Evolutionary conservation across 2,888 invertebrate species (phyloP).

Genomic region (Emesis furor): DNA sequence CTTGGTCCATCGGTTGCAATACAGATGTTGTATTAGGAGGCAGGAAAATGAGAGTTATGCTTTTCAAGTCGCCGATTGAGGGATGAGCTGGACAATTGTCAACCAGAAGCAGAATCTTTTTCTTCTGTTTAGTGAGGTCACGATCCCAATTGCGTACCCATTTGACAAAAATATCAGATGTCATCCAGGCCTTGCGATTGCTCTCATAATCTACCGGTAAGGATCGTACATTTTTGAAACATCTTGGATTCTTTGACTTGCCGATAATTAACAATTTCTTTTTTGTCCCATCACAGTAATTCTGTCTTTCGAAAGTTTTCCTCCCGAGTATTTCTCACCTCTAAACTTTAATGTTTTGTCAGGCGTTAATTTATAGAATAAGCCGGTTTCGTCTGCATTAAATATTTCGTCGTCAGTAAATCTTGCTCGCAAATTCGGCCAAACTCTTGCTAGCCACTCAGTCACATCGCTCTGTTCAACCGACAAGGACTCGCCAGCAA

Average conservation of each 20-base stretch:
- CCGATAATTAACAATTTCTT: too few relatives aligned
- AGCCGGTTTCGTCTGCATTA: conserved; percentile 73
- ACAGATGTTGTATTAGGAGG: conserved; percentile 64
- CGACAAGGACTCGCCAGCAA: conserved; percentile 68
- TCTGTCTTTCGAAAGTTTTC: conserved; percentile 68
- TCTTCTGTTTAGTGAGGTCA: conserved; percentile 45
- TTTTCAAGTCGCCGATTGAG: conserved; percentile 55
- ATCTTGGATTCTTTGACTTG: too few relatives aligned
- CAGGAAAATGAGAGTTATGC: conserved; percentile 72
- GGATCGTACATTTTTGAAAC: too few relatives aligned
- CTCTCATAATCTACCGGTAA: conserved; percentile 55
- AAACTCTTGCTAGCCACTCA: conserved; percentile 55
- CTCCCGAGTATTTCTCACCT: too few relatives aligned
- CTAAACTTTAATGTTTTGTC: conserved; percentile 15
- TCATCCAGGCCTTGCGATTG: conserved; percentile 34
- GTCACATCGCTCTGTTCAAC: conserved; percentile 58
- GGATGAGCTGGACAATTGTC: conserved; percentile 72
- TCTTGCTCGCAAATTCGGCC: conserved; percentile 57
- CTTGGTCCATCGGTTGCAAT: conserved; percentile 71
- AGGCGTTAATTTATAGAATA: conserved; percentile 74
- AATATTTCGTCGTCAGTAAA: conserved; percentile 72
- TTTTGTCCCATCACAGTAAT: conserved; percentile 75
- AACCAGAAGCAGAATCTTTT: conserved; percentile 49
- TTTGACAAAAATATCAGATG: conserved; percentile 44
- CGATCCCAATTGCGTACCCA: conserved; percentile 52